phyloP scores from a whole-genome alignment of 2,113 vertebrate species.

The Ailuropoda melanoleuca region DNA sequence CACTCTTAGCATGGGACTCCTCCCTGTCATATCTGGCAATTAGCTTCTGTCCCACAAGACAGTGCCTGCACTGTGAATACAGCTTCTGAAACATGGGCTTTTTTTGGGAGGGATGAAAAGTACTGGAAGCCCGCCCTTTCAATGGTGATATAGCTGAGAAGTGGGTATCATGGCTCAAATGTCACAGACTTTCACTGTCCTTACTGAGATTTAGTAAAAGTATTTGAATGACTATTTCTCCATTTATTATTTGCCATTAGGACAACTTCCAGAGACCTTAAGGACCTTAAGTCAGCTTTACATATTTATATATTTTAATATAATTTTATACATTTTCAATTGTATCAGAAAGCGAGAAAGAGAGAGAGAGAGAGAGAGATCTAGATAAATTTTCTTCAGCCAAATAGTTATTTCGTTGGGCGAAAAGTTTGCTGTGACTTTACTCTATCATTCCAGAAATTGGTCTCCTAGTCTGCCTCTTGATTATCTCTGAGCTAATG shows the following conservation, averaged over 20 bases:
- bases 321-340: neutral
- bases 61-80: neutral
- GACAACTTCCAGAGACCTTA: neutral
- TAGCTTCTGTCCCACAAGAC: neutral
- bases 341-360: neutral
- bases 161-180: neutral
- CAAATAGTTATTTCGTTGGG: neutral
- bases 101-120: neutral
- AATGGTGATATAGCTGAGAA: neutral
- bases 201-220: constrained; percentile 2
- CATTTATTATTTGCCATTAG: neutral
- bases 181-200: neutral
- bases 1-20: neutral
- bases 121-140: neutral
- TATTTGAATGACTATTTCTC: neutral
- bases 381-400: neutral
- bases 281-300: neutral
- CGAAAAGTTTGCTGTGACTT: neutral
- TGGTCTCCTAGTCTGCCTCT: neutral
- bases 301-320: neutral
- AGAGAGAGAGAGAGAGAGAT: neutral
- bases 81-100: neutral
- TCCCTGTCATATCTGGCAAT: neutral
- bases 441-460: neutral
- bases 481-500: neutral